Conservation (phyloP, 2,113 vertebrate genomes). For the Pteruthius melanotis region DNA sequence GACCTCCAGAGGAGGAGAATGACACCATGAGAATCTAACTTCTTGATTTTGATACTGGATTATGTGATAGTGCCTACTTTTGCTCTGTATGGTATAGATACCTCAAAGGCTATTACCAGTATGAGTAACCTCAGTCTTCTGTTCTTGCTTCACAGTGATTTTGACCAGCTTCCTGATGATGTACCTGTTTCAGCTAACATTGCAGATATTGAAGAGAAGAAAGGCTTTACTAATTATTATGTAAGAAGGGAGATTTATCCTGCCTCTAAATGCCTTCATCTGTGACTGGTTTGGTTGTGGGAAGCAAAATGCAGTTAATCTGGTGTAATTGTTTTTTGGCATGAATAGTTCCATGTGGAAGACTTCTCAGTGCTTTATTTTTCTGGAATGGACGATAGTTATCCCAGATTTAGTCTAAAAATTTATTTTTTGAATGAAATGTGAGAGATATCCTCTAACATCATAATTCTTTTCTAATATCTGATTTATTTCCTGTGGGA, state of each 20-base stretch:
- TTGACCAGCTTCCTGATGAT: slow-evolving; percentile 91
- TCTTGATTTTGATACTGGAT: background rate
- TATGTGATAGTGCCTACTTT: background rate
- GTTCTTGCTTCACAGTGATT: slow-evolving; percentile 75
- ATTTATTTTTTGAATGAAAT: background rate
- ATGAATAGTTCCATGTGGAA: background rate
- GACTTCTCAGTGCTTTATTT: background rate
- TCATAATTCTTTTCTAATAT: background rate
- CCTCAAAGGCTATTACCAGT: background rate
- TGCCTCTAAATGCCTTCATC: background rate
- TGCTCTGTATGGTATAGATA: background rate
- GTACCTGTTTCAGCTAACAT: slow-evolving; percentile 87
- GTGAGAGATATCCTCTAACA: background rate
- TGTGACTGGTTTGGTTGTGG: background rate
- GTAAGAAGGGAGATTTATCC: slow-evolving; percentile 73
- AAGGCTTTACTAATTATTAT: slow-evolving; percentile 88
- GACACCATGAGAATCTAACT: accelerated
- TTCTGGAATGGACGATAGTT: background rate
- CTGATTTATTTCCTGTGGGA: background rate
- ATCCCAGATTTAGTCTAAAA: background rate
- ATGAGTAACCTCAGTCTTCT: background rate
- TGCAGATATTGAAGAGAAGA: slow-evolving; percentile 90
- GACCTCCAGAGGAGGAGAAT: background rate
- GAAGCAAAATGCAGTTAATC: background rate
- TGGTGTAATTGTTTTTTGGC: background rate